Conservation (phyloP, 2,797 vertebrate species). For the Lophius americanus region DNA sequence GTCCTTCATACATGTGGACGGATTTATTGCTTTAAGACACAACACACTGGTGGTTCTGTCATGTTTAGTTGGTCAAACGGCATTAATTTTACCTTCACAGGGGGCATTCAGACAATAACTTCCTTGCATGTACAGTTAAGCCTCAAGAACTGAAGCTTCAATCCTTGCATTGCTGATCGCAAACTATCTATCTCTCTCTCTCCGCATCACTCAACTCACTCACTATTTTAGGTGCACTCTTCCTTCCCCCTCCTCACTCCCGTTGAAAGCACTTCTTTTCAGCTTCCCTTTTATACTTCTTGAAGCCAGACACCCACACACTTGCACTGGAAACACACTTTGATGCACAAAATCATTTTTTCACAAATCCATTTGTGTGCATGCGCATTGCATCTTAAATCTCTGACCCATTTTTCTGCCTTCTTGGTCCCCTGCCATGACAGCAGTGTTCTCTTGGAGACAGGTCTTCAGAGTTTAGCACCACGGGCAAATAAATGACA, state of each 20-base stretch:
- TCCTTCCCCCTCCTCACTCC: constrained; percentile 46
- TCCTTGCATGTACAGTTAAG: constrained; percentile 12
- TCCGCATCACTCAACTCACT: constrained; percentile 15
- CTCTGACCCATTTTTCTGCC: constrained; percentile 77
- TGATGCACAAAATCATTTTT: constrained; percentile 65
- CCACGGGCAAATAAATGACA: constrained; percentile 64
- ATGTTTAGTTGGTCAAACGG: constrained; percentile 16
- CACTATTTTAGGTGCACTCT: constrained; percentile 40
- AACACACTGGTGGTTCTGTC: constrained; percentile 15
- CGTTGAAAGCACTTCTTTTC: constrained; percentile 63
- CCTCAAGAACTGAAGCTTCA: constrained; percentile 3
- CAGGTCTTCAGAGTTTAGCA: constrained; percentile 65
- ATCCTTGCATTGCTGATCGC: constrained; percentile 18
- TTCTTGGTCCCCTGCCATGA: constrained; percentile 74
- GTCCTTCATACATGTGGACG: constrained; percentile 20
- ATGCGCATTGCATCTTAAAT: constrained; percentile 77
- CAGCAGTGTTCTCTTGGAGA: constrained; percentile 72
- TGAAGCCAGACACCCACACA: constrained; percentile 64
- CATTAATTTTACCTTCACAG: constrained; percentile 20
- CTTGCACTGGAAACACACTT: constrained; percentile 44
- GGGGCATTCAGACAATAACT: constrained; percentile 12
- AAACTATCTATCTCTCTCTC: constrained; percentile 15
- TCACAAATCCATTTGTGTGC: constrained; percentile 55
- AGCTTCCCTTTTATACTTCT: constrained; percentile 59
- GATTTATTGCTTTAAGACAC: constrained; percentile 1